Conservation (phyloP, 2,113 vertebrate genomes). For the Macrotus californicus region DNA sequence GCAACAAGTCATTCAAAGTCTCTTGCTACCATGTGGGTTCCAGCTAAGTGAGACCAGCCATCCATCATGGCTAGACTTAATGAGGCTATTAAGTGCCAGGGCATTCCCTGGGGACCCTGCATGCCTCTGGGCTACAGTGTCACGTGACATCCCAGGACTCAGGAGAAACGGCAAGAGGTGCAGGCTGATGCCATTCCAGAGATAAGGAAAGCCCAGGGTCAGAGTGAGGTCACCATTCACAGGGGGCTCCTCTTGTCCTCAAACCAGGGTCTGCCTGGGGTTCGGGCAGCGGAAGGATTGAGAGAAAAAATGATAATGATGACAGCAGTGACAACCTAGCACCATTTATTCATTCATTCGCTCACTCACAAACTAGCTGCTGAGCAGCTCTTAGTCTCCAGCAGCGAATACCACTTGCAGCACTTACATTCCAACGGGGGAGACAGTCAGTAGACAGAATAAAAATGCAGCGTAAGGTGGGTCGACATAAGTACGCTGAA, state of each 20-base stretch:
- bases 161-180: background rate
- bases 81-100: conserved; percentile 68
- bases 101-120: conserved; percentile 46
- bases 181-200: background rate
- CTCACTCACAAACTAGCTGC: background rate
- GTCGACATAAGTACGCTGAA: background rate
- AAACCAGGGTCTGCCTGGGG: background rate
- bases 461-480: no score
- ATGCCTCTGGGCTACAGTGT: background rate
- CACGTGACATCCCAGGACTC: background rate
- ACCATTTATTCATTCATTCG: background rate
- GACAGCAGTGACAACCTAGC: background rate
- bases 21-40: conserved; percentile 51
- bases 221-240: background rate
- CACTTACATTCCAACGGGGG: background rate
- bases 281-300: background rate
- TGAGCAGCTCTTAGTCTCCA: background rate
- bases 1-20: conserved; percentile 23
- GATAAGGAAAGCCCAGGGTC: background rate
- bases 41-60: conserved; percentile 55
- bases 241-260: background rate
- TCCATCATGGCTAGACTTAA: conserved; percentile 63
- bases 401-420: background rate
- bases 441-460: background rate
- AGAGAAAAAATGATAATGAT: background rate